phyloP scores from a whole-genome alignment of 2,797 vertebrate species.

The Onychomys arenicola region DNA sequence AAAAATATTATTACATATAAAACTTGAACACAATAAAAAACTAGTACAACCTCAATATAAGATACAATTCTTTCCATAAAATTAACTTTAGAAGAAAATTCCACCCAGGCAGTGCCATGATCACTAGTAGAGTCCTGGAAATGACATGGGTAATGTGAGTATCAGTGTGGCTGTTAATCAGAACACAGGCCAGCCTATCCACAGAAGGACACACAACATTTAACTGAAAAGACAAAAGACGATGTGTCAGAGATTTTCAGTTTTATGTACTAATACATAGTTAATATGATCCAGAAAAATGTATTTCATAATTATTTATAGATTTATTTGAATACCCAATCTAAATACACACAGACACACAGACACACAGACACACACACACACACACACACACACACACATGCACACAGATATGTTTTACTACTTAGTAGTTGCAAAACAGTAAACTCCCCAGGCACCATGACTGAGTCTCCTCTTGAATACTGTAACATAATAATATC shows the following conservation, averaged over 20 bases:
- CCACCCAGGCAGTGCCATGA: background rate
- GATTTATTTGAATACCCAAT: background rate
- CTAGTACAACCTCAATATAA: background rate
- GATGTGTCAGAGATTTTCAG: background rate
- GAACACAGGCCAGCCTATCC: background rate
- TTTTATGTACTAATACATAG: background rate
- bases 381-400: no score
- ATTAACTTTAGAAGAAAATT: background rate
- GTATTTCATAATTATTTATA: background rate
- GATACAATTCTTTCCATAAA: background rate
- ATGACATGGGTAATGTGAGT: background rate
- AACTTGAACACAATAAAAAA: background rate
- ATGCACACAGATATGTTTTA: background rate
- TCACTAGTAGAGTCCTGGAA: background rate
- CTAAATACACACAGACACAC: background rate
- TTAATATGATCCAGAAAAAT: constrained; percentile 3
- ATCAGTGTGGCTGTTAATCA: background rate
- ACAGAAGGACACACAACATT: background rate
- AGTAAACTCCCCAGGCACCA: background rate
- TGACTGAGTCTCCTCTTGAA: background rate
- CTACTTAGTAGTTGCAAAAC: background rate
- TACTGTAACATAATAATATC: background rate
- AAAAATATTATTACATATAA: background rate
- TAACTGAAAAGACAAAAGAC: background rate
- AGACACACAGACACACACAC: no score